Evolutionary conservation across 2,888 invertebrate genomes (phyloP), one percentile per base, ranked within the genome.

Genomic region (Lasioglossum lativentre): DNA sequence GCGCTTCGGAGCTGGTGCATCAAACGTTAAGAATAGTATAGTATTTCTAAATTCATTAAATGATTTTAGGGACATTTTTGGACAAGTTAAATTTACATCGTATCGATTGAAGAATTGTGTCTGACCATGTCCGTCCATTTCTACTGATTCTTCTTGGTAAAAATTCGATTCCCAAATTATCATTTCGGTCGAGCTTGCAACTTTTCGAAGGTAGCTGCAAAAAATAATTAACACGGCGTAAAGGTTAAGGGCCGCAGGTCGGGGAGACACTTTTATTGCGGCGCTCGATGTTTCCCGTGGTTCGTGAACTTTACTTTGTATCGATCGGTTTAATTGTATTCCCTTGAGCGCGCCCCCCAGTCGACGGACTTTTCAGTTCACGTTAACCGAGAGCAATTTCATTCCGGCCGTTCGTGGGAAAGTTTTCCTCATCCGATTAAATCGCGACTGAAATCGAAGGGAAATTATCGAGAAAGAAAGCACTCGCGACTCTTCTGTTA

Each of bases 371-470:
- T 63, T 30, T 66, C 66, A 66, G 81, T 52, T 82, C 73, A 79
- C 81, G 79, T 30, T 63, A 63, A 30, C 42, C 52, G 73, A 52
- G 56, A 47, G 66, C 19, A 52, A 52, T 34, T 42, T 52, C 30
- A 34, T n/a, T 73, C 66, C 34, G 71, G 63, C 63, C 63, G 30
- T 63, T 19, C 66, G 40, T 27, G 5, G 40, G 30, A 56, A 79
- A 73, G 66, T 79, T 74, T 82, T 68, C 79, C 45, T 74, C n/a
- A 42, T n/a, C 23, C 34, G 56, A 79, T 79, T 79, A 79, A 82
- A 82, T 68, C 68, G 80, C 80, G 42, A 42, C 10, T 23, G 42
- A 38, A 27, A 59, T 59, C 74, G 80, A 74, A 56, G 59, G 82
- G 45, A 74, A 74, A 80, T 82, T 80, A 74, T 82, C 68, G 56